Evolutionary conservation across 2,888 invertebrate species (phyloP), one percentile per base, ranked within the genome.

Genomic region (Corbicula japonica): DNA sequence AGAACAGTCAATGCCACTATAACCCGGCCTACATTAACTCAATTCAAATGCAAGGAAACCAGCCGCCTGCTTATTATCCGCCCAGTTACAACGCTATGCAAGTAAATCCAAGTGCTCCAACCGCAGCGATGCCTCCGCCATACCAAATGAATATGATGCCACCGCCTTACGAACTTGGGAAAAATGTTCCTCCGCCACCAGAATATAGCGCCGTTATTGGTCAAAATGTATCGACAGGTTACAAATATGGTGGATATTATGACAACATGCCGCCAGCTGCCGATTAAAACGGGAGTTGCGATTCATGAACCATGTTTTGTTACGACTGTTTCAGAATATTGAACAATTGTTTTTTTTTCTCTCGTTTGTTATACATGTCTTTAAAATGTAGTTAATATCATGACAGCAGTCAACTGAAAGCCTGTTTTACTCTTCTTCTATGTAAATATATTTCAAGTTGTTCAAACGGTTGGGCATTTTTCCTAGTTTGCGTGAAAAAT

Each of bases 101-200:
- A 32, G 35, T 21, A 26, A 41, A 56, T 28, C 60, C 66, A 10
- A 15, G 21, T 8, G 50, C 38, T 5, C 81, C 81, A 1, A 76
- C 76, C 6, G 83, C 83, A 10, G 79, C 83, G 15, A 82, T 82
- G 82, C 78, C 77, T 0, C 83, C 83, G 10, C 83, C 83, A 5
- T 83, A 83, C 23, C 60, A 73, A 41, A 79, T 79, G 66, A 65
- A 58, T 18, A 30, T 72, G 5, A 69, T 65, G 8, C 72, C 77
- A 15, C 83, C 83, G n/a, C 74, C 83, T 12, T 83, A 83, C 23
- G 35, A 54, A 32, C 23, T 46, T 6, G 48, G 28, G 18, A 83
- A 83, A 61, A 48, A 56, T 2, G 34, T 52, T 5, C 73, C 69
- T 21, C 76, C 78, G 6, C 82, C 82, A n/a, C 83, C 83, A 4